These are phyloP conservation scores for Sardina pilchardus DNA, from an alignment of 2,113 vertebrate species.

Conservation along the genomic window DNA sequence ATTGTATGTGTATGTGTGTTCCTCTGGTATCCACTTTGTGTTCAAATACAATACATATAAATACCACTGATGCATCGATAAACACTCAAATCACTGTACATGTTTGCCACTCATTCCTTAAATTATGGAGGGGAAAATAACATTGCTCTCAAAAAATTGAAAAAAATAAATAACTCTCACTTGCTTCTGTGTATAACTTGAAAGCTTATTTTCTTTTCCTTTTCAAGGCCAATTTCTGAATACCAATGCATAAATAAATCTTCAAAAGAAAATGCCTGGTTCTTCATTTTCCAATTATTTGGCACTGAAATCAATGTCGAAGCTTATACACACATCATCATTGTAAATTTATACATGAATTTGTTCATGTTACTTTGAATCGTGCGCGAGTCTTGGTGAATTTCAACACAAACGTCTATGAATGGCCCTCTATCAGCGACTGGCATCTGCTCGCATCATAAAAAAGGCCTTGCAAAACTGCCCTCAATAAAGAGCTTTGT, in stretches of 20 bases:
- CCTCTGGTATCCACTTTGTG: background rate
- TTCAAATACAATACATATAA: background rate
- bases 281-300: conserved; percentile 2
- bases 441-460: background rate
- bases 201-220: background rate
- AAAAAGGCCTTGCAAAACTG: conserved; percentile 8
- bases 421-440: background rate
- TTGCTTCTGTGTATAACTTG: background rate
- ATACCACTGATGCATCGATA: background rate
- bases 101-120: background rate
- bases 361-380: background rate
- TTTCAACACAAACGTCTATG: background rate
- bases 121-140: background rate
- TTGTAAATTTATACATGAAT: background rate
- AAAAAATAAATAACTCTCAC: background rate
- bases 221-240: background rate
- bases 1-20: background rate
- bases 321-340: background rate
- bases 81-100: background rate
- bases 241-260: background rate
- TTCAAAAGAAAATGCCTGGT: background rate
- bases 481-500: conserved; percentile 42
- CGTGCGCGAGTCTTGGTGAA: background rate
- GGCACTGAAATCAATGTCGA: background rate
- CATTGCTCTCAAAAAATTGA: background rate